Conservation (phyloP, 2,113 vertebrate species). For the Albula glossodonta region DNA sequence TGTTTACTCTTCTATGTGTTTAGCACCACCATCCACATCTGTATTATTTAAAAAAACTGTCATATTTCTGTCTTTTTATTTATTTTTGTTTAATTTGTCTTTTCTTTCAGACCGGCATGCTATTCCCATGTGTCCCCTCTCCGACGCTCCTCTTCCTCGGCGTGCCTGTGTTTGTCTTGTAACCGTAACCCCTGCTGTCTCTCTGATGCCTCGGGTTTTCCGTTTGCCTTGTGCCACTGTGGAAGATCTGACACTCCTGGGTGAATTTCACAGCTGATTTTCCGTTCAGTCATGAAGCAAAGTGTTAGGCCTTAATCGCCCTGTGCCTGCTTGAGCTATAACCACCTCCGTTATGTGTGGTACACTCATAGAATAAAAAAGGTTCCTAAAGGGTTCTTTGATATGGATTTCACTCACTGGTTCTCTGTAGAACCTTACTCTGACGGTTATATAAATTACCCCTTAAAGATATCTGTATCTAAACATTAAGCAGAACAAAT, state of each 20-base stretch:
- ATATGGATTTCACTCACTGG: no score
- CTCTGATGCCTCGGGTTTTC: not conserved
- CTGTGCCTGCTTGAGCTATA: not conserved
- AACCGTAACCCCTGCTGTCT: not conserved
- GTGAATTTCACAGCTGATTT: not conserved
- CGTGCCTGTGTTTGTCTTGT: not conserved
- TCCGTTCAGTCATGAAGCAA: conserved; percentile 21
- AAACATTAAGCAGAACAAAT: no score
- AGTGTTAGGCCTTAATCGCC: not conserved
- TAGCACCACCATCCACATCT: conserved; percentile 81
- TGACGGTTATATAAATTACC: no score
- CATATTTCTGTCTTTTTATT: conserved; percentile 77
- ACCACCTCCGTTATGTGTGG: not conserved
- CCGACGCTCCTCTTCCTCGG: not conserved
- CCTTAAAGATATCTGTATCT: no score
- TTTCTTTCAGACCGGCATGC: conserved; percentile 37
- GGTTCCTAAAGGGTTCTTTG: no score
- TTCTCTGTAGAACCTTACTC: no score
- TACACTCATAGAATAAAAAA: no score
- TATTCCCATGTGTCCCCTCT: not conserved
- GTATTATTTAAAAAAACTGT: conserved; percentile 68
- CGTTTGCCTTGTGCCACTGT: conserved; percentile 16
- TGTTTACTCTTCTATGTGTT: conserved; percentile 78
- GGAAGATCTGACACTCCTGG: conserved; percentile 6
- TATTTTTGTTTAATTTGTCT: conserved; percentile 66